Conservation (phyloP, 2,888 invertebrate genomes). For the Malthinus seriepunctatus region DNA sequence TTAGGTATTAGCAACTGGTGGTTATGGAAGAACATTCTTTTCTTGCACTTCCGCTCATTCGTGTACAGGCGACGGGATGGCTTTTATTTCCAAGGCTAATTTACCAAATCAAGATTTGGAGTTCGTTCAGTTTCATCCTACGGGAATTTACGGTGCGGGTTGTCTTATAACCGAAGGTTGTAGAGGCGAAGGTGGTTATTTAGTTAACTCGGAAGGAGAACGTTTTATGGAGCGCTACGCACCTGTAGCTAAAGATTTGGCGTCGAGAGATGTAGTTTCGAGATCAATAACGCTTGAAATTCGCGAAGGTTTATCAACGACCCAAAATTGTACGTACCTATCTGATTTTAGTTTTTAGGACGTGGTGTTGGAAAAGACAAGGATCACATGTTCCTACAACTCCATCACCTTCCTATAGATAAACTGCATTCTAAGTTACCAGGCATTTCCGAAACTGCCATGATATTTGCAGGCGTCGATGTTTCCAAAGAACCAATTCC, state of each 20-base stretch:
- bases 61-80: slow-evolving; percentile 97
- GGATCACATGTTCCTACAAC: slow-evolving; percentile 93
- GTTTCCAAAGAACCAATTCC: slow-evolving; percentile 99
- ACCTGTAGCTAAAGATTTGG: slow-evolving; percentile 98
- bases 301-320: slow-evolving; percentile 73
- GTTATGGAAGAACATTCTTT: slow-evolving; percentile 92
- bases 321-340: no score
- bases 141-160: slow-evolving; percentile 97
- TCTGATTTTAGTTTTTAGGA: slow-evolving; percentile 46
- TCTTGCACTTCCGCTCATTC: slow-evolving; percentile 99
- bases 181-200: slow-evolving; percentile 97
- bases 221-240: slow-evolving; percentile 99
- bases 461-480: slow-evolving; percentile 99
- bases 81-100: slow-evolving; percentile 92
- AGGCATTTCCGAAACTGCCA: slow-evolving; percentile 98
- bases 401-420: slow-evolving; percentile 95
- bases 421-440: slow-evolving; percentile 83
- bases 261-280: slow-evolving; percentile 97
- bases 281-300: slow-evolving; percentile 98
- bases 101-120: slow-evolving; percentile 96
- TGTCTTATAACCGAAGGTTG: slow-evolving; percentile 98
- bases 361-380: slow-evolving; percentile 96
- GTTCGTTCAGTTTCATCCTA: slow-evolving; percentile 99
- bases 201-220: slow-evolving; percentile 95
- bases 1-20: slow-evolving; percentile 81